phyloP scores from a whole-genome alignment of 2,797 vertebrate species.

The Tokudaia tokunoshimensis region DNA sequence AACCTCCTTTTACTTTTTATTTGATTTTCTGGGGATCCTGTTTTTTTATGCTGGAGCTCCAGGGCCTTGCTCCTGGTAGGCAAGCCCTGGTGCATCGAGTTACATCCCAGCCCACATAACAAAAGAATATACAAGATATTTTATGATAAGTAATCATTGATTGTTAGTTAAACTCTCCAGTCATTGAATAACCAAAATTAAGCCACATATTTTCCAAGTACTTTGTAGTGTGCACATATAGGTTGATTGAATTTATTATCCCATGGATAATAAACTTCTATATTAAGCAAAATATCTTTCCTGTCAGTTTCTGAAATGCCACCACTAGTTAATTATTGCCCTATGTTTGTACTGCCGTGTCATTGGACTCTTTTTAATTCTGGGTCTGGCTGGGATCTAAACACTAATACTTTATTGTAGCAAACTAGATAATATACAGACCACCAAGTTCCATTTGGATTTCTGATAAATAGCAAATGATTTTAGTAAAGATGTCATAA shows the following conservation, averaged over 20 bases:
- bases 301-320: slow-evolving; percentile 69
- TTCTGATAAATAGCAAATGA: neutral
- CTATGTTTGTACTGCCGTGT: slow-evolving; percentile 50
- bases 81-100: neutral
- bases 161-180: neutral
- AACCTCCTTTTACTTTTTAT: neutral
- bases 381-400: neutral
- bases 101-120: neutral
- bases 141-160: slow-evolving; percentile 12
- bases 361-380: slow-evolving; percentile 53
- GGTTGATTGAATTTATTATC: slow-evolving; percentile 30
- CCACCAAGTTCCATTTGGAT: neutral
- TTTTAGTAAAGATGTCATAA: neutral
- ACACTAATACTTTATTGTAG: slow-evolving; percentile 14
- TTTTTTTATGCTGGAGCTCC: neutral
- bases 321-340: slow-evolving; percentile 61
- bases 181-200: slow-evolving; percentile 32
- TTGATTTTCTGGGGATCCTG: neutral
- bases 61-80: neutral
- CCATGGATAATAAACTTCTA: slow-evolving; percentile 52
- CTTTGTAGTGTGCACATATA: neutral
- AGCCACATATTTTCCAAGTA: neutral
- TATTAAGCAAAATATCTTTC: slow-evolving; percentile 27
- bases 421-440: neutral
- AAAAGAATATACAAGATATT: neutral